Evolutionary conservation across 2,797 vertebrate genomes (phyloP), one percentile per base, ranked within the genome.

Genomic region (Chelmon rostratus): DNA sequence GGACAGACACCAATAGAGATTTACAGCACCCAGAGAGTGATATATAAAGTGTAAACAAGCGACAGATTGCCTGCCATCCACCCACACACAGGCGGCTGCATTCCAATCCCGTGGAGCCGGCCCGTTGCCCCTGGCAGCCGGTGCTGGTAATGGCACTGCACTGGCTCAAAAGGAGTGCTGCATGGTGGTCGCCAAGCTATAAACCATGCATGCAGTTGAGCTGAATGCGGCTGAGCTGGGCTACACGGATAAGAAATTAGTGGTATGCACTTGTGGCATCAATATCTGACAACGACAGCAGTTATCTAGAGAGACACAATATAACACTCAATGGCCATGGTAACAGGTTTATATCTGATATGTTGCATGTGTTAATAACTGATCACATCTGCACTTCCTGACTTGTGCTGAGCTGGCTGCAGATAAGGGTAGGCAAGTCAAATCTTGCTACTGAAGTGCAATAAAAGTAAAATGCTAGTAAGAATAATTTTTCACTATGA

Each of bases 1-100:
- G 78, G 86, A 84, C 75, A 81, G 87, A 81, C 82, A 65, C 68
- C 52, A 38, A 87, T 69, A 81, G 76, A 92, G 90, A 91, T 91
- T 91, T 90, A 89, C 86, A 86, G 81, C 81, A 86, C 79, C 76
- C 61, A 68, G 78, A 82, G 84, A 91, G 86, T 88, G 89, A 90
- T 88, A 89, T 87, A 87, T 86, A 87, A 91, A 89, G 86, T 88
- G 89, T 92, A 91, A 93, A 94, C 88, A 92, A 88, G 85, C 75
- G 76, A 94, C 91, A 94, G 92, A 94, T 92, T 93, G 91, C 78
- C 79, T 78, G 74, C 81, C 87, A 86, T 78, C 77, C 84, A 86
- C 80, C 71, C 78, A 57, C 80, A 73, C 65, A 50, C 72, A 68
- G 44, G 75, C 46, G 81, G 79, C 84, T 78, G 72, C 86, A 81